A percentile compares a stretch with the other conserved stretches of the same genome.
phyloP scores from a whole-genome alignment of 2,888 invertebrate genomes.

The Plemyria rubiginata region DNA sequence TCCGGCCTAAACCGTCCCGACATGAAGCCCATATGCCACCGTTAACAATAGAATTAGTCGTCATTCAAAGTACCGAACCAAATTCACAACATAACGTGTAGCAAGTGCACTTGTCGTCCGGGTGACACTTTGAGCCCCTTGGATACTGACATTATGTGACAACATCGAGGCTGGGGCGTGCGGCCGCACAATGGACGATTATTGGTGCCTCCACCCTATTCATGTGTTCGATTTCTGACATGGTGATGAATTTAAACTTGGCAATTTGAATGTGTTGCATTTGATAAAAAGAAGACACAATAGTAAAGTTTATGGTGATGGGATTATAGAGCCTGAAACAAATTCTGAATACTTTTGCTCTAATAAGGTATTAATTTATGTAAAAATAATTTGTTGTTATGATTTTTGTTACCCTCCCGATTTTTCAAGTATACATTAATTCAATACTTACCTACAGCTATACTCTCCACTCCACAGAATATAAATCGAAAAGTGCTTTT shows the following conservation, averaged over 20 bases:
- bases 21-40: conserved; percentile 77
- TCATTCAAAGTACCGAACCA: conserved; percentile 78
- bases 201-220: conserved; percentile 70
- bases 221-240: conserved; percentile 43
- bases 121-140: conserved; percentile 81
- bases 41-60: conserved; percentile 83
- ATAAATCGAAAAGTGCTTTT: no score
- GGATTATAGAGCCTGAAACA: no score
- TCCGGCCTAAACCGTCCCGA: conserved; percentile 63
- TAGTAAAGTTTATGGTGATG: not conserved
- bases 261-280: conserved; percentile 7
- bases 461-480: no score
- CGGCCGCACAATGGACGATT: conserved; percentile 71
- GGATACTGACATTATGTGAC: conserved; percentile 82
- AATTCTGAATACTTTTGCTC: no score
- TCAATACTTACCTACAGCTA: no score
- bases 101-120: conserved; percentile 75
- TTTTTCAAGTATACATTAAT: no score
- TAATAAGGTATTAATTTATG: no score
- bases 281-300: not conserved
- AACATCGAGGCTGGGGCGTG: conserved; percentile 67
- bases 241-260: conserved; percentile 32
- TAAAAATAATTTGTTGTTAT: no score
- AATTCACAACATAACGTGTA: conserved; percentile 74
- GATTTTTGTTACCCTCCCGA: no score